Evolutionary conservation across 2,888 invertebrate species (phyloP), one percentile per base, ranked within the genome.

Genomic region (Lacanobia wlatinum): DNA sequence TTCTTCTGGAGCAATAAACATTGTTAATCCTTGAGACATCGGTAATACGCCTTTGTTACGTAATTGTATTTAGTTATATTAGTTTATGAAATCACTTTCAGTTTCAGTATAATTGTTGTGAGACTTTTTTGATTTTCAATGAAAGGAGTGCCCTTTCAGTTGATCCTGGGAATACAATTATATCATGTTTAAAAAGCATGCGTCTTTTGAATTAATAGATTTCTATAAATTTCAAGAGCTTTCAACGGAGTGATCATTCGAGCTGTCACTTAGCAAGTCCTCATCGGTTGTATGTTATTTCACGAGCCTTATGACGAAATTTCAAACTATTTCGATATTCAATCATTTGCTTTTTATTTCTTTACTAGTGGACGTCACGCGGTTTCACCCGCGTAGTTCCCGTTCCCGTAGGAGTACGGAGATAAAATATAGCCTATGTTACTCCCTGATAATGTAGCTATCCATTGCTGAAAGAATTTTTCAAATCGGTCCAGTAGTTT

Each of bases 291-390:
- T 43, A 50, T 43, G 55, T 65, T 66, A 59, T 73, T 78, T 65
- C 55, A 55, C 58, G 40, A 68, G 46, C 55, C 18, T 59, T 66
- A 62, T 38, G 46, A 62, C 23, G 59, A 66, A 58, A 53, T 62
- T 52, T 66, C 61, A 75, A 71, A 71, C 56, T 59, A 60, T 81
- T 76, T 61, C 59, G 79, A 68, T 65, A 66, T 60, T 79, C 64
- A 65, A 63, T 79, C 21, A 65, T 74, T 48, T 67, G 59, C 53
- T 83, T 69, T 78, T 70, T 80, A 66, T 65, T 8, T 70, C 63
- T 64, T 64, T 63, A 52, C n/a, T n/a, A n/a, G n/a, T n/a, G n/a
- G n/a, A n/a, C n/a, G n/a, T n/a, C n/a, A n/a, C n/a, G n/a, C n/a
- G n/a, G n/a, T n/a, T n/a, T n/a, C n/a, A n/a, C n/a, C n/a, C n/a